These are phyloP conservation scores for Sebastes umbrosus DNA, from an alignment of 2,797 vertebrate genomes.

Conservation along the genomic window DNA sequence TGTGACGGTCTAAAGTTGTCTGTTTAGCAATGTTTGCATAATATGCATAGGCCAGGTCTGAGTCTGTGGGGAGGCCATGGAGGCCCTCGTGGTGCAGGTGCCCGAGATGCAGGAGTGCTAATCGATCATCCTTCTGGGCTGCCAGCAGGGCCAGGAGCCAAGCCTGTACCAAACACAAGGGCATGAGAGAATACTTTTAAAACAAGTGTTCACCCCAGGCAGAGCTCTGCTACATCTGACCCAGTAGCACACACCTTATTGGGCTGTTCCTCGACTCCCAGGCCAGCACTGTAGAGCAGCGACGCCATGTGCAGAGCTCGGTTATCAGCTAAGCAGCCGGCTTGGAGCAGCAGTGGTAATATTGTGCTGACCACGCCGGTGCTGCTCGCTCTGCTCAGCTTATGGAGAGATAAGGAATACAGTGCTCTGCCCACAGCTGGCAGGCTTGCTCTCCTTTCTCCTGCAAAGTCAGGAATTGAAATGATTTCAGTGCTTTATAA, in stretches of 20 bases:
- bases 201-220: not conserved
- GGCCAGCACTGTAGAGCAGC: conserved; percentile 77
- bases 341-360: conserved; percentile 80
- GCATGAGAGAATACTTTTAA: not conserved
- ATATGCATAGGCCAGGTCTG: conserved; percentile 83
- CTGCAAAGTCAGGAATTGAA: conserved; percentile 43
- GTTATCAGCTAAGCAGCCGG: conserved; percentile 80
- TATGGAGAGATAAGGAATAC: conserved; percentile 69
- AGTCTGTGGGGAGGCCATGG: conserved; percentile 65
- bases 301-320: conserved; percentile 80
- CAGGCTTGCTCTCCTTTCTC: conserved; percentile 38
- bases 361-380: conserved; percentile 51
- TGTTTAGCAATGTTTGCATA: conserved; percentile 84
- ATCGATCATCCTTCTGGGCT: conserved; percentile 80
- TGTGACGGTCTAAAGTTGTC: conserved; percentile 73
- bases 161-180: conserved; percentile 69
- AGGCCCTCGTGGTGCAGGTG: conserved; percentile 81
- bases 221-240: not conserved
- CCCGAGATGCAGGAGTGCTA: conserved; percentile 82
- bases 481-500: not conserved
- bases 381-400: conserved; percentile 52
- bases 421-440: conserved; percentile 71
- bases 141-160: conserved; percentile 80
- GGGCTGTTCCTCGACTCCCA: conserved; percentile 72
- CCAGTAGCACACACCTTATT: conserved; percentile 70